phyloP scores from a whole-genome alignment of 2,113 vertebrate genomes.

The Tricholaema leucomelas region DNA sequence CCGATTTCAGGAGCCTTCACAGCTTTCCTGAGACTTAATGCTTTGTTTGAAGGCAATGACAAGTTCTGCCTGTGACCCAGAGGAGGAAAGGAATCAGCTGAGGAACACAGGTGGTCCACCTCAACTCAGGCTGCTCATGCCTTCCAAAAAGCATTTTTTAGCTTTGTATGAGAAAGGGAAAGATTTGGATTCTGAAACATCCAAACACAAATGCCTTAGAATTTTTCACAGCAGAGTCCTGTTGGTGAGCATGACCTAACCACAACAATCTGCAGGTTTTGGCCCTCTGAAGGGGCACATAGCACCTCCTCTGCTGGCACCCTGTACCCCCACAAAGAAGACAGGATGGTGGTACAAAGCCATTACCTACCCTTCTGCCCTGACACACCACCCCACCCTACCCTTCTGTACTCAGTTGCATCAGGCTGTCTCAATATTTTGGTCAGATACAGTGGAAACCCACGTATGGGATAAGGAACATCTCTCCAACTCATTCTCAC shows the following conservation, averaged over 20 bases:
- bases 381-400: not conserved
- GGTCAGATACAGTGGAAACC: not conserved
- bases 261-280: not conserved
- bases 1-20: not conserved
- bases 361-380: rapidly evolving
- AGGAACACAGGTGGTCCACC: not conserved
- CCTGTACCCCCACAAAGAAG: not conserved
- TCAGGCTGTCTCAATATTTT: not conserved
- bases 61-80: not conserved
- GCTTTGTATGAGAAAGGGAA: not conserved
- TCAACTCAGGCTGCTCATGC: not conserved
- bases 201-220: not conserved
- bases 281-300: rapidly evolving
- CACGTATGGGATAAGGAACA: not conserved
- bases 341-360: not conserved
- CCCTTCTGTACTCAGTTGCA: rapidly evolving
- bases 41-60: not conserved
- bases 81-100: not conserved
- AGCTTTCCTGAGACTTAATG: not conserved
- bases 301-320: not conserved
- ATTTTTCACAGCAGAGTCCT: not conserved
- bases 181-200: not conserved
- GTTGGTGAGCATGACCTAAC: not conserved
- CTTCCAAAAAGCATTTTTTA: not conserved
- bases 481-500: not conserved